Evolutionary conservation across 2,797 vertebrate genomes (phyloP).

Genomic region (Novumbra hubbsi): DNA sequence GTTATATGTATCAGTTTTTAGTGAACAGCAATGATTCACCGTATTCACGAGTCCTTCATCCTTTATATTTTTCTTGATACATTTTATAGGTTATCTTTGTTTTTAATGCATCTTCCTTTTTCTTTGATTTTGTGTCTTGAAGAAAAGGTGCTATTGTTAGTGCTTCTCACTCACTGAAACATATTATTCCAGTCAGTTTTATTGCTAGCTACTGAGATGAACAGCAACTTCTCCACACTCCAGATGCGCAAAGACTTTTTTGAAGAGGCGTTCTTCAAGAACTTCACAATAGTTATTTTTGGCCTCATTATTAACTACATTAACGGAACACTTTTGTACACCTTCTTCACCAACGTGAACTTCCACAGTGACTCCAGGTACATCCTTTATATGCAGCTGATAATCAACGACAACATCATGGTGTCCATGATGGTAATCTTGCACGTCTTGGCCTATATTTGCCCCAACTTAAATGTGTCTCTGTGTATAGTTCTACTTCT

Average conservation of each 20-base stretch:
- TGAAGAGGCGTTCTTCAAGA: constrained; percentile 17
- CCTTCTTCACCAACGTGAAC: constrained; percentile 20
- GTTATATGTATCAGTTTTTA: background rate
- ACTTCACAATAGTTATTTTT: constrained; percentile 2
- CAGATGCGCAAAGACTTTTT: background rate
- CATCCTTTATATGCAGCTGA: constrained; percentile 27
- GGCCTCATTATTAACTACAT: constrained; percentile 20
- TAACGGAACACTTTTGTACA: constrained; percentile 29
- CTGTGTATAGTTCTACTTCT: constrained; percentile 19
- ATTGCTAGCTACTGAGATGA: background rate
- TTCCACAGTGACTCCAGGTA: constrained; percentile 23
- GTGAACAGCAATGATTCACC: background rate
- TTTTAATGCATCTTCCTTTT: background rate
- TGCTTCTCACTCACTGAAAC: background rate
- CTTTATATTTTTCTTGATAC: background rate
- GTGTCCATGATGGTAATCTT: background rate
- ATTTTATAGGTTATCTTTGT: background rate
- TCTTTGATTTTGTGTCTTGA: background rate
- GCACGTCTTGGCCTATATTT: constrained; percentile 5
- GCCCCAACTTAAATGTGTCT: constrained; percentile 9
- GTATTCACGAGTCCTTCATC: background rate
- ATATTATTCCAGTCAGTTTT: background rate
- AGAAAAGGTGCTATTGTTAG: background rate
- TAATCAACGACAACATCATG: constrained; percentile 27
- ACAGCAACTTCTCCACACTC: background rate